A percentile compares a stretch with the other conserved stretches of the same genome.
phyloP scores from a whole-genome alignment of 2,888 invertebrate species.

The Zaprionus lineosus region DNA sequence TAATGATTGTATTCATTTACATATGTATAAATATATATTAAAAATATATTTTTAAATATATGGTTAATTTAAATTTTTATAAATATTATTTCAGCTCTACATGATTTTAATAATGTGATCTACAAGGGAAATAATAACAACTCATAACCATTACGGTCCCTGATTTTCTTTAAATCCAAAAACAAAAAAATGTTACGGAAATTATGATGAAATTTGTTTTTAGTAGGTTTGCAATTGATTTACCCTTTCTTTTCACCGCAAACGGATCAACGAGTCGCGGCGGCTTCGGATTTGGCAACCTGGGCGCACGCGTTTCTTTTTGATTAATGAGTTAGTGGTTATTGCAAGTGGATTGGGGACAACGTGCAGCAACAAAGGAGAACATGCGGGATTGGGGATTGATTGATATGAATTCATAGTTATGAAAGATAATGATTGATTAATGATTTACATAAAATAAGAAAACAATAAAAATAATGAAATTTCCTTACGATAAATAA shows the following conservation, averaged over 20 bases:
- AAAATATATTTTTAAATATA: no score
- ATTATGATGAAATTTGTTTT: neutral
- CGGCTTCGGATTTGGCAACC: constrained; percentile 65
- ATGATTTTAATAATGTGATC: neutral
- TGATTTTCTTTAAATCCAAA: neutral
- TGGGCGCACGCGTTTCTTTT: constrained; percentile 36
- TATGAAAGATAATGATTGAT: neutral
- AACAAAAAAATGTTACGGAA: neutral
- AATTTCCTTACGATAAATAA: no score
- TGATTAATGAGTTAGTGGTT: constrained; percentile 30
- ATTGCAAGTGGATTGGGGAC: constrained; percentile 7
- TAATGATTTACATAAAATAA: constrained; percentile 4
- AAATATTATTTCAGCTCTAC: no score
- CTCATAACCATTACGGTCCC: constrained; percentile 43
- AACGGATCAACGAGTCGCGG: constrained; percentile 77
- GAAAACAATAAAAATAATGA: no score
- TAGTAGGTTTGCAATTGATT: constrained; percentile 21
- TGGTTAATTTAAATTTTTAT: no score
- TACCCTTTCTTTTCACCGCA: constrained; percentile 82
- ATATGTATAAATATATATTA: neutral
- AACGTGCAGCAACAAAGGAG: constrained; percentile 18
- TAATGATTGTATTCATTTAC: constrained; percentile 11
- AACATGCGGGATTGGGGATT: neutral
- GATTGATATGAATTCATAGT: constrained; percentile 5
- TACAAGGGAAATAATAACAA: neutral